Conservation (phyloP, 2,113 vertebrate genomes). For the Lanius collurio region DNA sequence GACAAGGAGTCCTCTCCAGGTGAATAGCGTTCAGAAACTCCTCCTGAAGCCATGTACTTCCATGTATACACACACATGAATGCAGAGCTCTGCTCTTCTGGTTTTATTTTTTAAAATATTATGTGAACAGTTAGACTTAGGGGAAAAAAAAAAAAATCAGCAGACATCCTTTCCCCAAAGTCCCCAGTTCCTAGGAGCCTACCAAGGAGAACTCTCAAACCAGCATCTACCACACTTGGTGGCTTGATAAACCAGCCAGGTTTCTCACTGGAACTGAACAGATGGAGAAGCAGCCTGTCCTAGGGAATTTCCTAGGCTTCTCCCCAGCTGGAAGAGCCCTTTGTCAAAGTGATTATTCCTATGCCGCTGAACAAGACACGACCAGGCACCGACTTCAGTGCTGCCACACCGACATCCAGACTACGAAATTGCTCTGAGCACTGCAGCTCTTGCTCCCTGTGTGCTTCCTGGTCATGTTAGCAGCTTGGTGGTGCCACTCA, state of each 20-base stretch:
- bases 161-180: background rate
- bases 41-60: fast-evolving
- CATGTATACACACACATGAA: fast-evolving
- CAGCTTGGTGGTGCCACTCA: background rate
- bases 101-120: background rate
- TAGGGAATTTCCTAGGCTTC: background rate
- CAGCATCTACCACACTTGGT: background rate
- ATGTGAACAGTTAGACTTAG: background rate
- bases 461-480: background rate
- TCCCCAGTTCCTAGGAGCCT: background rate
- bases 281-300: background rate
- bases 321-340: background rate
- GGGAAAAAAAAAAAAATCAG: background rate
- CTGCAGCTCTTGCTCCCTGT: background rate
- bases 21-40: background rate
- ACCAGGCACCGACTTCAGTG: background rate
- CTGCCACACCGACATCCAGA: background rate
- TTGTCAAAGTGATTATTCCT: background rate
- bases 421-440: background rate
- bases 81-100: background rate
- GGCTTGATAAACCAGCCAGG: background rate
- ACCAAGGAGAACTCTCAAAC: background rate
- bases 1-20: background rate
- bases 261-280: background rate
- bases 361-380: fast-evolving